Base-by-base conservation (phyloP, 1,140 invertebrate genomes). In the Procambarus virginalis region DNA sequence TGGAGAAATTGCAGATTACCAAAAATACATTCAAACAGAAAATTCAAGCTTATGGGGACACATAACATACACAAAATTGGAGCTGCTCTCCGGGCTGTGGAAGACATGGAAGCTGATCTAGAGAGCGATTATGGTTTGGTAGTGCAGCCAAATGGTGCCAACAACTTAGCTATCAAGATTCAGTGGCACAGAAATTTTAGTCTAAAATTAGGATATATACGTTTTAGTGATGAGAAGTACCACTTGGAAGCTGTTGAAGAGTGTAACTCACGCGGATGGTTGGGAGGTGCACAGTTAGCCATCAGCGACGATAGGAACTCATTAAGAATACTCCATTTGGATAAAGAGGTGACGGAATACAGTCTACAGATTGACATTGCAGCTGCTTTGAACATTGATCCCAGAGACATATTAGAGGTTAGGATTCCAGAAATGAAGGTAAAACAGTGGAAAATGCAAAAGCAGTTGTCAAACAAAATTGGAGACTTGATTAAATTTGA, bases 1-100 rank as follows among this genome's bases (percentile, higher is more conserved):
- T 75, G 83, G 83, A 34, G 70, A 49, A 3, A 51, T 76, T 20
- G 51, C 10, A 48, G 68, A 85, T 64, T 85, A 68, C 70, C 73
- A 14, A 20, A 85, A 76, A 55, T 85, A 75, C 49, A 6, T 58
- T 48, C 70, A 34, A 9, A 76, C 20, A 46, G 73, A 75, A 17
- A 85, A 76, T n/a, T 73, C 17, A 17, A 49, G 14, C 6, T 48
- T 85, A 6, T 85, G 83, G 83, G 83, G 83, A 14, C 49, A 85
- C 10, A 48, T 85, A 3, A 68, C 73, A 48, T 85, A 76, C 34
- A 76, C 22, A 48, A 8, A n/a, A 22, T 45, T 46, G 3, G 55
- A 68, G 45, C 83, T 2, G 83, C 70, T 14, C 51, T 51, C 2
- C n/a, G 45, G 10, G 83, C 83, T 3, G 49, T 85, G 2, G 3